Base-by-base conservation (phyloP, 1,140 invertebrate species). In the Radopholus similis region DNA sequence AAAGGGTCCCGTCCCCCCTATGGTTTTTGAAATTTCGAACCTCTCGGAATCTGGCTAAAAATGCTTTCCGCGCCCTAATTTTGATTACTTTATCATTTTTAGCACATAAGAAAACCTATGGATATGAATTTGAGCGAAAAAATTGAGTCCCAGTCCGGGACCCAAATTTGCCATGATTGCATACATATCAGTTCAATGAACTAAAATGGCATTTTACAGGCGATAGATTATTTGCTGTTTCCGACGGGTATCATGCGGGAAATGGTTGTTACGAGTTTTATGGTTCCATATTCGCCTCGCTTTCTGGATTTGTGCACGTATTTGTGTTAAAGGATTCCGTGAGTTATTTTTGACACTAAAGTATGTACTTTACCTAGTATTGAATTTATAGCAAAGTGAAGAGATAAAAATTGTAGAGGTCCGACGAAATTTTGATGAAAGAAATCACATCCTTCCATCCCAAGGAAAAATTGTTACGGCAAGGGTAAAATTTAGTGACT, bases 181-280 rank as follows among this genome's bases (percentile, higher is more conserved):
- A n/a, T n/a, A n/a, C n/a, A n/a, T n/a, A n/a, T n/a, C n/a, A n/a
- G n/a, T n/a, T n/a, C n/a, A n/a, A n/a, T n/a, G n/a, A n/a, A n/a
- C n/a, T n/a, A n/a, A n/a, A n/a, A 18, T 9, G 30, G 9, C 9
- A 2, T 38, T 8, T 13, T 44, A 32, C 9, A 38, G 73, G 73
- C 30, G 74, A 76, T 21, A 42, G 47, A 37, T 40, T 76, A 3
- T 76, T 74, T 47, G 26, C 38, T 15, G 38, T 51, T n/a, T 21
- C 56, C 15, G 72, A 73, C 32, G 76, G 73, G 4, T 75, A 78
- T 34, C 34, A 34, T 4, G 59, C 75, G 23, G 73, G 73, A 30
- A 66, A 59, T 60, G 73, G 73, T 2, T 75, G 62, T 26, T 75
- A 78, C 37, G 75, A 75, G 55, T 72, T 75, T 21, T 64, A 77